A percentile compares a stretch with the other conserved stretches of the same genome.
Evolutionary conservation across 2,888 invertebrate genomes (phyloP).

Genomic region (Drosophila meridiana): DNA sequence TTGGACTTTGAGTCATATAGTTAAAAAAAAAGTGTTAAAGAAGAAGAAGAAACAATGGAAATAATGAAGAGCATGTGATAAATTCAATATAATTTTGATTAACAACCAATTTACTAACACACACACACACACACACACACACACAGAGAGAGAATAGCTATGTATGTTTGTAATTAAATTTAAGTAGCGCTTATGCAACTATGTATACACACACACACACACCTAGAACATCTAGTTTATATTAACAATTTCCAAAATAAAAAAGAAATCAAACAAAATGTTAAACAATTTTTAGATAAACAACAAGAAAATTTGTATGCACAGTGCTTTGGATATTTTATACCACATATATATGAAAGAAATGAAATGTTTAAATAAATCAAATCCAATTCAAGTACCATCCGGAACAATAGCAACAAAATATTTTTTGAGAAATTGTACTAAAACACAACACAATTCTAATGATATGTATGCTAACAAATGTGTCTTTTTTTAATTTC

Average conservation of each 20-base stretch:
- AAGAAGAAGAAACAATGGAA: slow-evolving; percentile 36
- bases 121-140: slow-evolving; percentile 52
- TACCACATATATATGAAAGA: neutral
- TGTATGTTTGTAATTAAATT: slow-evolving; percentile 39
- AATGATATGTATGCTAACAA: slow-evolving; percentile 46
- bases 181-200: slow-evolving; percentile 50
- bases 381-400: neutral
- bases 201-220: slow-evolving; percentile 8
- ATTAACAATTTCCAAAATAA: slow-evolving; percentile 10
- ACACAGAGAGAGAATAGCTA: slow-evolving; percentile 23
- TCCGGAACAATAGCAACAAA: slow-evolving; percentile 24
- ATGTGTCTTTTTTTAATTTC: slow-evolving; percentile 36
- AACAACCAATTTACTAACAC: slow-evolving; percentile 66
- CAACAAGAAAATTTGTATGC: slow-evolving; percentile 7
- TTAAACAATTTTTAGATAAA: slow-evolving; percentile 2
- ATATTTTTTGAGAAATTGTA: slow-evolving; percentile 79
- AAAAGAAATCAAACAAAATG: neutral
- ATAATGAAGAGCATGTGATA: slow-evolving; percentile 72
- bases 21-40: slow-evolving; percentile 62
- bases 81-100: slow-evolving; percentile 76
- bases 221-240: slow-evolving; percentile 16
- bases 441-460: slow-evolving; percentile 45
- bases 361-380: neutral
- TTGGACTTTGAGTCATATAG: slow-evolving; percentile 64
- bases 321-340: slow-evolving; percentile 25